Evolutionary conservation across 2,797 vertebrate genomes (phyloP).

Genomic region (Squalus acanthias): DNA sequence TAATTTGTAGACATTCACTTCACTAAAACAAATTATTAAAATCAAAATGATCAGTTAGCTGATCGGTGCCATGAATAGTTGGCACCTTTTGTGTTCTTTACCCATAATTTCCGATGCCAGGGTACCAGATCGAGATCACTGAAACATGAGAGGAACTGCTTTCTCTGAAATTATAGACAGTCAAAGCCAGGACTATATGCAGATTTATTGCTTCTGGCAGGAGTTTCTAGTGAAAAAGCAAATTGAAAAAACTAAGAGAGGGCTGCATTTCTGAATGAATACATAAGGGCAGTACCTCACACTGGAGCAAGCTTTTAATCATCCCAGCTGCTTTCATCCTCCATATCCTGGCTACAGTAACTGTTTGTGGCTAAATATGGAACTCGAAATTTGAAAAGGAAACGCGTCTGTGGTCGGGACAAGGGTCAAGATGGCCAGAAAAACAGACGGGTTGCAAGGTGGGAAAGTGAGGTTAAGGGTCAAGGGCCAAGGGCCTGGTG

Average conservation of each 20-base stretch:
- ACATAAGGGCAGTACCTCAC: background rate
- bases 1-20: background rate
- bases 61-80: background rate
- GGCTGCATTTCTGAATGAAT: background rate
- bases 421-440: background rate
- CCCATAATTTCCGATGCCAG: background rate
- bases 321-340: background rate
- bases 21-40: background rate
- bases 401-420: too few relatives aligned
- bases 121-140: background rate
- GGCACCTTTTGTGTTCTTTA: background rate
- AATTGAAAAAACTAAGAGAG: background rate
- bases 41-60: background rate
- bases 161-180: background rate
- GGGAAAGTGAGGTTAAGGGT: too few relatives aligned
- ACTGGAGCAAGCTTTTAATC: background rate
- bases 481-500: background rate
- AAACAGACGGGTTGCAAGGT: background rate
- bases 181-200: background rate
- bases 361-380: background rate
- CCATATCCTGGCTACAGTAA: background rate
- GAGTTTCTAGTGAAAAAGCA: background rate
- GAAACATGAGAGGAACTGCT: background rate
- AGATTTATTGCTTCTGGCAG: slow-evolving; percentile 25
- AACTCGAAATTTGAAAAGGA: background rate